Evolutionary conservation across 2,797 vertebrate species (phyloP).

Genomic region (Clarias fuscus): DNA sequence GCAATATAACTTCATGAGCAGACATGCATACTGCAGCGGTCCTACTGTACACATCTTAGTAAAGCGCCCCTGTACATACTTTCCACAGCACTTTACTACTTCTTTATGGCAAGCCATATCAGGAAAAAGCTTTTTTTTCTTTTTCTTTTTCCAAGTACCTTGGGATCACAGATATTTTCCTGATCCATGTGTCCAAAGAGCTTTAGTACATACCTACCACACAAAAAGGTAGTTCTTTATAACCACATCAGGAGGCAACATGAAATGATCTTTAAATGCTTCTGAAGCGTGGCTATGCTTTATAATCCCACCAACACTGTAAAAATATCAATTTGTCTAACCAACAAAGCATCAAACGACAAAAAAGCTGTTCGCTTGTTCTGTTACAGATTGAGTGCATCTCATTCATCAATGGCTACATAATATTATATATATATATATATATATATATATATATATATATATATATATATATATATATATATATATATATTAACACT

Average conservation of each 20-base stretch:
- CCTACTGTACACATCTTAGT: background rate
- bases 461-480: too few species aligned
- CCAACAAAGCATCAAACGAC: background rate
- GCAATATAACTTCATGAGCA: conserved; percentile 14
- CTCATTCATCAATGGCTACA: background rate
- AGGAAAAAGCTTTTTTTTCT: conserved; percentile 25
- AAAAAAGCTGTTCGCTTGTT: background rate
- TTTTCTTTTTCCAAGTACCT: conserved; percentile 18
- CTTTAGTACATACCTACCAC: background rate
- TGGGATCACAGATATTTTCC: conserved; percentile 35
- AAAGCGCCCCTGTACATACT: conserved; percentile 22
- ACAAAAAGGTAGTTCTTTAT: background rate
- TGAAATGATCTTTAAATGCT: background rate
- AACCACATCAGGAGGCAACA: background rate
- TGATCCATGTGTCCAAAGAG: background rate
- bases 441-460: too few species aligned
- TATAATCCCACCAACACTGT: background rate
- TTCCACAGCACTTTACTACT: conserved; percentile 39
- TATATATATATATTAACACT: too few species aligned
- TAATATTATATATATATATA: too few species aligned
- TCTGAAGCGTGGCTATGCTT: background rate
- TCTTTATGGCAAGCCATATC: conserved; percentile 29
- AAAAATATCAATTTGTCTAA: background rate
- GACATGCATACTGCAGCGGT: background rate
- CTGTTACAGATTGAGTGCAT: background rate